Evolutionary conservation across 2,888 invertebrate species (phyloP), one percentile per base, ranked within the genome.

Genomic region (Hecatera dysodea): DNA sequence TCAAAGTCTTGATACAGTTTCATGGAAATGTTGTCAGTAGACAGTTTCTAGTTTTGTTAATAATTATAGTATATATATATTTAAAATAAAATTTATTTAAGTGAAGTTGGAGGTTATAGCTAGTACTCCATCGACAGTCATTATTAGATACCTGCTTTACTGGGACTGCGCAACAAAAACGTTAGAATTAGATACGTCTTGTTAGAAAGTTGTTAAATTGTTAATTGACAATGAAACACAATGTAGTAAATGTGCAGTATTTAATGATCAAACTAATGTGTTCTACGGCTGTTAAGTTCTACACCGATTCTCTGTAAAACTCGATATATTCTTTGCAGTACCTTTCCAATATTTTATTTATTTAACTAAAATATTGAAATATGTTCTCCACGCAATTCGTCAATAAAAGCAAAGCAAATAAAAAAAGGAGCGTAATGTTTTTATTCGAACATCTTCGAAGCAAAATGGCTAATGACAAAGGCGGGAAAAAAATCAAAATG

Each of bases 361-460:
- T 19, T 36, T 36, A 39, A 39, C 39, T 44, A 44, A 19, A 66
- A 61, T 39, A 69, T 52, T 56, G 46, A 59, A 72, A 63, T 63
- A 70, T 72, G 55, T 9, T 55, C 52, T 50, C 42, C 19, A 24
- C 46, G 56, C 11, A 64, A 52, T 55, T 57, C 24, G 44, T 75
- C 27, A 69, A 69, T 67, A 59, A 39, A 29, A 72, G 33, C 60
- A 53, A 65, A 36, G 50, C 39, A 72, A 39, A 52, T 42, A 19
- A 67, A 39, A 33, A 12, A 52, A 42, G 7, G 6, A 50, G n/a
- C 62, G 63, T 15, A 42, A 9, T 57, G 27, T 62, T 72, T 74
- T 74, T 72, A 66, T 78, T 68, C 22, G 62, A 80, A 75, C 55
- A 64, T 62, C 62, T 68, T 59, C 5, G 39, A 50, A 65, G 48